Evolutionary conservation across 2,888 invertebrate species (phyloP).

Genomic region (Aricia artaxerxes): DNA sequence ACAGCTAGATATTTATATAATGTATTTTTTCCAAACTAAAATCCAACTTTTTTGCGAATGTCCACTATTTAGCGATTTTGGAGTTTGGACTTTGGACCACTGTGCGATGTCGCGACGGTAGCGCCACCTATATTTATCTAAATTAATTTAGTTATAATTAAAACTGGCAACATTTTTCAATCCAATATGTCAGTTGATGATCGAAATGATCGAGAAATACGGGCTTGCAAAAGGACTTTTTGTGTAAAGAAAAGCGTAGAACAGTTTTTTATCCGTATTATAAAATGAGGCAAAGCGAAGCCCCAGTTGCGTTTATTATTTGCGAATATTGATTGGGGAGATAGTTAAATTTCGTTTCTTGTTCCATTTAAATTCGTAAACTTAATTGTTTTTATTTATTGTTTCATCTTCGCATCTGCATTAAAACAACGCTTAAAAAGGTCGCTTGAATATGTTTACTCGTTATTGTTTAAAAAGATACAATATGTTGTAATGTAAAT

Average conservation of each 20-base stretch:
- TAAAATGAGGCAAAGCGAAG: constrained; percentile 49
- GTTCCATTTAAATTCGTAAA: constrained; percentile 47
- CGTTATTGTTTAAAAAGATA: constrained; percentile 52
- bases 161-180: constrained; percentile 40
- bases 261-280: constrained; percentile 50
- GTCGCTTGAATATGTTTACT: constrained; percentile 49
- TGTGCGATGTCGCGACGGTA: no score
- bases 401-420: constrained; percentile 49
- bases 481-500: constrained; percentile 75
- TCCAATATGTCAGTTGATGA: constrained; percentile 66
- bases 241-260: constrained; percentile 45
- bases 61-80: no score
- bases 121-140: neutral
- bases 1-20: no score
- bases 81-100: no score
- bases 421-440: constrained; percentile 51
- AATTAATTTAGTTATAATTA: neutral
- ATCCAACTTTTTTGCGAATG: no score
- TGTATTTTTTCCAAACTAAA: no score
- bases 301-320: constrained; percentile 45
- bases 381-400: constrained; percentile 65
- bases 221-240: constrained; percentile 50
- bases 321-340: constrained; percentile 33
- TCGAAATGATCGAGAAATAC: constrained; percentile 50
- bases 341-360: constrained; percentile 45